Evolutionary conservation across 2,113 vertebrate species (phyloP).

Genomic region (Lethenteron reissneri): DNA sequence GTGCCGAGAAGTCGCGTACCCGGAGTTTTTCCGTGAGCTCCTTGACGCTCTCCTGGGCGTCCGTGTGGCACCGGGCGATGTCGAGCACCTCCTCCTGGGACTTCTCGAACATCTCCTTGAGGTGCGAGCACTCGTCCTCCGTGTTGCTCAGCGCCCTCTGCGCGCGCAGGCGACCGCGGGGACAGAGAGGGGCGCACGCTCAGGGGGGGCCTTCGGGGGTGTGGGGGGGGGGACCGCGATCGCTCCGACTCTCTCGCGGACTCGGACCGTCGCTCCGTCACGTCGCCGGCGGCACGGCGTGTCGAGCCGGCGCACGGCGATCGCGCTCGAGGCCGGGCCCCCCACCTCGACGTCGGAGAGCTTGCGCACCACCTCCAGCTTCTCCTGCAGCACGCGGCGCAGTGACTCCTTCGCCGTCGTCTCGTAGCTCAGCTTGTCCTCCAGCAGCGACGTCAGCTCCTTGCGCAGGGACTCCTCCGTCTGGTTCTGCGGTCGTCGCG

Average conservation of each 20-base stretch:
- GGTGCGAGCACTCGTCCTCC: constrained; percentile 94
- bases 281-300: too few relatives aligned
- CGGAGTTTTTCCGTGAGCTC: constrained; percentile 90
- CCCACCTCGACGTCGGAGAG: constrained; percentile 89
- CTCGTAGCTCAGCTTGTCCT: constrained; percentile 97
- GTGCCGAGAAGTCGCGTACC: constrained; percentile 23
- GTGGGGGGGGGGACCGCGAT: too few relatives aligned
- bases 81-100: constrained; percentile 82
- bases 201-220: too few relatives aligned
- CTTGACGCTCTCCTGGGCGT: constrained; percentile 85
- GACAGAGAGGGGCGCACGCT: too few relatives aligned
- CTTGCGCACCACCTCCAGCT: constrained; percentile 93
- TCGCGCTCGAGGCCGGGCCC: too few relatives aligned
- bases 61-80: constrained; percentile 89
- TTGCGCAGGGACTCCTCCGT: constrained; percentile 86
- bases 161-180: constrained; percentile 10
- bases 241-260: too few relatives aligned
- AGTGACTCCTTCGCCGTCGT: constrained; percentile 97
- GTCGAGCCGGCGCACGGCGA: too few relatives aligned
- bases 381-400: constrained; percentile 95
- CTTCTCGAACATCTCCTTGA: constrained; percentile 90
- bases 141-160: constrained; percentile 88
- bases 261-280: too few relatives aligned
- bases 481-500: constrained; percentile 39
- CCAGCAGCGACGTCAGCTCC: constrained; percentile 75